A percentile compares a stretch with the other conserved stretches of the same genome.
These are phyloP conservation scores for Cyprinodon brontotheroides DNA, from an alignment of 2,113 vertebrate genomes.

Conservation along the genomic window DNA sequence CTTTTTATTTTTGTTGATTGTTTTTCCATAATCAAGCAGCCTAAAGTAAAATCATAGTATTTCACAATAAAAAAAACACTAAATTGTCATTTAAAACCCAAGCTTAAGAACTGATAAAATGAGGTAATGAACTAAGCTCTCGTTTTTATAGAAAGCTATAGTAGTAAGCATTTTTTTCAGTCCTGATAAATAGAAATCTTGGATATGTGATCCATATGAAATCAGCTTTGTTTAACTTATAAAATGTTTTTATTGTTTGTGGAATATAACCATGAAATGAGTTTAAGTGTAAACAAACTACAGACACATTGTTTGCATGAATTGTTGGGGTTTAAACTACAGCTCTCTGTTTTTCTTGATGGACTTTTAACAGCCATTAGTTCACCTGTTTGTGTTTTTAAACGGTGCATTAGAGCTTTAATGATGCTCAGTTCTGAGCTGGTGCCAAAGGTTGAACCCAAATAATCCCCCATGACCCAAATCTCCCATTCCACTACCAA, in stretches of 20 bases:
- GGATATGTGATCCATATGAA: background rate
- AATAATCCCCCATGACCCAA: slow-evolving; percentile 75
- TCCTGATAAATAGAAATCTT: background rate
- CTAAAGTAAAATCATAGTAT: too few species aligned
- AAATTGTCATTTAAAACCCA: too few species aligned
- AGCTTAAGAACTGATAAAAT: too few species aligned
- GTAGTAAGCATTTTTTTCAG: too few species aligned
- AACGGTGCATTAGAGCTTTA: slow-evolving; percentile 62
- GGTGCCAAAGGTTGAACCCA: slow-evolving; percentile 62
- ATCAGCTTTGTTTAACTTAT: slow-evolving; percentile 9
- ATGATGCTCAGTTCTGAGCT: slow-evolving; percentile 53
- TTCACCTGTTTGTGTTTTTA: slow-evolving; percentile 42
- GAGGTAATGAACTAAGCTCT: too few species aligned
- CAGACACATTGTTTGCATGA: slow-evolving; percentile 46
- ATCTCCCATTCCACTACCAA: slow-evolving; percentile 80
- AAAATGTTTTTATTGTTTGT: slow-evolving; percentile 19
- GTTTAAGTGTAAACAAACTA: slow-evolving; percentile 56
- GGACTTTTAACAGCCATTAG: slow-evolving; percentile 70
- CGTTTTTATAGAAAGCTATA: too few species aligned
- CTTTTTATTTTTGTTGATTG: too few species aligned
- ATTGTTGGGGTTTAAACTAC: slow-evolving; percentile 64
- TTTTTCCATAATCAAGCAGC: too few species aligned
- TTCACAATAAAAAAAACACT: too few species aligned
- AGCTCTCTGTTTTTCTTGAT: slow-evolving; percentile 54
- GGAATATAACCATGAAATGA: slow-evolving; percentile 32